Percentiles rank a stretch among this genome's conserved stretches.
Evolutionary conservation across 2,888 invertebrate species (phyloP).

Genomic region (Athrips mouffetella): DNA sequence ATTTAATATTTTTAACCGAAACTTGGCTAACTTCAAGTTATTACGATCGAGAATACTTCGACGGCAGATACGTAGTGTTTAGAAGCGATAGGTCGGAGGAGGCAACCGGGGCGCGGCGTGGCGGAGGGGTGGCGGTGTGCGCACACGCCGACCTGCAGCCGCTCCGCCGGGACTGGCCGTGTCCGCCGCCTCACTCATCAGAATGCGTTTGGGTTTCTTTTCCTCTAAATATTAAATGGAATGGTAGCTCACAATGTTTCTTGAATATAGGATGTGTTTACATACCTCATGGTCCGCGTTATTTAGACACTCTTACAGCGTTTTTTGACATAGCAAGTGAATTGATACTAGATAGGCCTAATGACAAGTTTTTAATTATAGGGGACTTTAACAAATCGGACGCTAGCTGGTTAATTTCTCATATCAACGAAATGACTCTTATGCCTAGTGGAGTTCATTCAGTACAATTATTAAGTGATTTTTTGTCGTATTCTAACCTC

Average conservation of each 20-base stretch:
- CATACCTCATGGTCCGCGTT: neutral
- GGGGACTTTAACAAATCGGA: too few relatives aligned
- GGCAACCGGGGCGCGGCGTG: neutral
- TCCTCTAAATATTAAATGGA: neutral
- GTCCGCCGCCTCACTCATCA: neutral
- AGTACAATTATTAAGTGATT: neutral
- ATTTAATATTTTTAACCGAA: neutral
- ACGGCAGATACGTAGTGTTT: neutral
- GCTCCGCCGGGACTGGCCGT: neutral
- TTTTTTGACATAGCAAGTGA: neutral
- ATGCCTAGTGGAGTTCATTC: too few relatives aligned
- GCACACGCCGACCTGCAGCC: neutral
- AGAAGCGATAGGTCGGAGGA: neutral
- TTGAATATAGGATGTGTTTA: neutral
- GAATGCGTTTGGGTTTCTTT: slow-evolving; percentile 1
- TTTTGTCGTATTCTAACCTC: neutral
- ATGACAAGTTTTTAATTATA: neutral
- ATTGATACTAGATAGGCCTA: neutral
- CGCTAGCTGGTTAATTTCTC: too few relatives aligned
- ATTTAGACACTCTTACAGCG: neutral
- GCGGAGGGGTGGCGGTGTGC: neutral
- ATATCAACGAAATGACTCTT: too few relatives aligned
- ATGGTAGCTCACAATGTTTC: neutral
- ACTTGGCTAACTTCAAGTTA: neutral
- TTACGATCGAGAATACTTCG: neutral